Evolutionary conservation across 2,113 vertebrate genomes (phyloP), one percentile per base, ranked within the genome.

Genomic region (Dascyllus trimaculatus): DNA sequence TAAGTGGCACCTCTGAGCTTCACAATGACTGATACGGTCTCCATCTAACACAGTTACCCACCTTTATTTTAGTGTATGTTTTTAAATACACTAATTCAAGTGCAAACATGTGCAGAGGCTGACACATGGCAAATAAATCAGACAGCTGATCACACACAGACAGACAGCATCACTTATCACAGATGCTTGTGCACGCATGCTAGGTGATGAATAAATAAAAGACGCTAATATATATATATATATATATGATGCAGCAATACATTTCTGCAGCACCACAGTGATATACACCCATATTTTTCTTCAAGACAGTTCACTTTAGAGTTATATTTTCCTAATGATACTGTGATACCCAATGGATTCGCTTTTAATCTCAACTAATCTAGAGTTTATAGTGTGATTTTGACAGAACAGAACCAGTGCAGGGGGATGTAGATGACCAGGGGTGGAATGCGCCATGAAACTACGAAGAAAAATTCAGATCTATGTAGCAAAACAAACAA

Each of bases 1-100:
- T 29, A 77, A 85, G 64, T 51, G 81, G 74, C 72, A 78, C 81
- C 65, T 72, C 64, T 59, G 71, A 74, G 70, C 61, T 75, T 74
- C 83, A 84, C 65, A 68, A 61, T 76, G 85, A 84, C 54, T 49
- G 84, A 86, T 86, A 51, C 25, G 14, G 71, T 59, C 65, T 64
- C 70, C 56, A 35, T 61, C 26, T 70, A 54, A 76, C 84, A 64
- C 70, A 75, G 75, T 75, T 82, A 84, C 13, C 53, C 57, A 54
- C 62, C 68, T 74, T 82, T 48, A 62, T 88, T 81, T 60, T 45
- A 32, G 43, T 43, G 11, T 63, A 35, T 59, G 17, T 10, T 25
- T 57, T 21, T 62, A 43, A 18, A 43, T 45, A 66, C 61, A 61
- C 48, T 54, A 75, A 71, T 54, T 40, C 24, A 62, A 76, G 53